Evolutionary conservation across 2,888 invertebrate species (phyloP).

Genomic region (Cyrtodaria siliqua): DNA sequence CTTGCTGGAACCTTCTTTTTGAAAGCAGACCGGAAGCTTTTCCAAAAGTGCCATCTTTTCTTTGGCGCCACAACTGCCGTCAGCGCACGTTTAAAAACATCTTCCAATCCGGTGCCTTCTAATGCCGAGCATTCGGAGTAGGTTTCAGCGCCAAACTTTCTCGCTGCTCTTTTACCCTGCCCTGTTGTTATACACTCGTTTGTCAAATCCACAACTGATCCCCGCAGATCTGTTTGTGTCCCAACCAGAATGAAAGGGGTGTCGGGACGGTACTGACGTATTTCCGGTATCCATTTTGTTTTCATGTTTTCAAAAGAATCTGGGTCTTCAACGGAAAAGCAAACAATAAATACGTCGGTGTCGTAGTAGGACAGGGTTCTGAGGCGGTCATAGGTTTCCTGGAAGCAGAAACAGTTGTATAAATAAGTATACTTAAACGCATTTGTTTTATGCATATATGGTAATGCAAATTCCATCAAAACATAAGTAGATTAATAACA

Average conservation of each 20-base stretch:
- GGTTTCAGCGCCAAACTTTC: slow-evolving; percentile 49
- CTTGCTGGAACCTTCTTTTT: slow-evolving; percentile 11
- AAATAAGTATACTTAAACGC: not conserved
- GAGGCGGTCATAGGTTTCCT: slow-evolving; percentile 81
- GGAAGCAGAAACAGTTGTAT: slow-evolving; percentile 16
- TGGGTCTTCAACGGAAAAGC: slow-evolving; percentile 76
- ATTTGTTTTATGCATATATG: no score
- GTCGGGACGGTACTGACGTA: slow-evolving; percentile 75
- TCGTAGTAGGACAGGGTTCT: slow-evolving; percentile 78
- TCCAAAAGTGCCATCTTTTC: slow-evolving; percentile 70
- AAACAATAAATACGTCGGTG: slow-evolving; percentile 80
- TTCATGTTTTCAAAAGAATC: slow-evolving; percentile 78
- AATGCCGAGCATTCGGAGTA: slow-evolving; percentile 71
- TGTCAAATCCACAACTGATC: slow-evolving; percentile 54
- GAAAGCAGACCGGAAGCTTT: slow-evolving; percentile 64
- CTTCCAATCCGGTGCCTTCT: slow-evolving; percentile 59
- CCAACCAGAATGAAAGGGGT: slow-evolving; percentile 80
- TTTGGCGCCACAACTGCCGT: slow-evolving; percentile 64
- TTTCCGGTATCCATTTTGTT: slow-evolving; percentile 79
- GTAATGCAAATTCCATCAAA: no score
- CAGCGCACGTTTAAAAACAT: slow-evolving; percentile 72
- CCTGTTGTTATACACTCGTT: slow-evolving; percentile 49
- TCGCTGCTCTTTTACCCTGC: slow-evolving; percentile 62
- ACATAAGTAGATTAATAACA: no score
- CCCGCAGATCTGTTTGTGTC: slow-evolving; percentile 78